phyloP scores from a whole-genome alignment of 2,888 invertebrate species.

The Liopterus haemorrhoidalis region DNA sequence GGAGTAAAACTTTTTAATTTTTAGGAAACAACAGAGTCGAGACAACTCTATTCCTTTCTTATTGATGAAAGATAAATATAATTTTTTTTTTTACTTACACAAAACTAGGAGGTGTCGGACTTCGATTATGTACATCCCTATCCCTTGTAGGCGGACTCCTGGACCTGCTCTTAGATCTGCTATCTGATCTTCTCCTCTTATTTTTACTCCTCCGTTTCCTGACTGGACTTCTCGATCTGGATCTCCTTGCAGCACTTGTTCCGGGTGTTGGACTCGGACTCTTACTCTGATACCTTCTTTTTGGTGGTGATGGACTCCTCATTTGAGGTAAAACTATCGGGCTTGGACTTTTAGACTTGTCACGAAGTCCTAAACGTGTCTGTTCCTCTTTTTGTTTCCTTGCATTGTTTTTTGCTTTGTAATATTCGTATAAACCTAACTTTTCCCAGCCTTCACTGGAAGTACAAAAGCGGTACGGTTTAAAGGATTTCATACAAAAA shows the following conservation, averaged over 20 bases:
- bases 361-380: conserved; percentile 63
- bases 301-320: conserved; percentile 66
- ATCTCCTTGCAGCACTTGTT: conserved; percentile 26
- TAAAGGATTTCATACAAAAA: conserved; percentile 7
- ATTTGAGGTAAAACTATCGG: conserved; percentile 68
- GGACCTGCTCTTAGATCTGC: conserved; percentile 50
- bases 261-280: conserved; percentile 45
- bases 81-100: conserved; percentile 30
- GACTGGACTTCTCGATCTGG: conserved; percentile 20
- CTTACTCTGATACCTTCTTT: conserved; percentile 67
- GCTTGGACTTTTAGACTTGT: conserved; percentile 70
- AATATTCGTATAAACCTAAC: conserved; percentile 94
- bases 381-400: conserved; percentile 83
- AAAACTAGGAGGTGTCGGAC: conserved; percentile 46
- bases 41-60: too few relatives aligned
- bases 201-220: too few relatives aligned
- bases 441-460: conserved; percentile 96
- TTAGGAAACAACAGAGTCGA: too few relatives aligned
- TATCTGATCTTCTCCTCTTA: conserved; percentile 50
- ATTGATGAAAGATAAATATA: neutral
- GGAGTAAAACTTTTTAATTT: too few relatives aligned
- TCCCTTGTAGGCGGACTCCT: conserved; percentile 43
- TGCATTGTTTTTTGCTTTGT: conserved; percentile 90
- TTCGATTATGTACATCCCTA: conserved; percentile 38
- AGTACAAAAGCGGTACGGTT: conserved; percentile 25